Base-by-base conservation (phyloP, 1,140 invertebrate species). In the Epicauta chinensis region DNA sequence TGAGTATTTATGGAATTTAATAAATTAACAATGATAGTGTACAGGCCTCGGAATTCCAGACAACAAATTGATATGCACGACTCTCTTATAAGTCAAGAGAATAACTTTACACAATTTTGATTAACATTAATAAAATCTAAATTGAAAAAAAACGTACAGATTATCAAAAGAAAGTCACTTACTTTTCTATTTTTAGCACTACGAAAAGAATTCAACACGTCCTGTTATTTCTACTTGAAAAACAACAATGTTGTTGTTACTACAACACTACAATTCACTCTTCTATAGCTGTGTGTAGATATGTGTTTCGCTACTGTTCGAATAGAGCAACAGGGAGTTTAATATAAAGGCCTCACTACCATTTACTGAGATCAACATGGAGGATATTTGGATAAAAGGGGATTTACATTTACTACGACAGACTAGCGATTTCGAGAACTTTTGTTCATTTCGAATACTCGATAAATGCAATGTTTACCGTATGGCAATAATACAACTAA, bases 21-120 rank as follows among this genome's bases (percentile, higher is more conserved):
- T 47, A 47, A 47, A 47, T 47, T 47, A 47, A 17, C 34, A 23
- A 23, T 23, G 7, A 23, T 5, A 7, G 34, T 37, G 13, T 16
- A 37, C 43, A 23, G 9, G 16, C 17, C 32, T 37, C 23, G 37
- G 37, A 37, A 38, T 46, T 47, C 45, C 16, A 34, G 7, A 23
- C 30, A 34, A 47, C 34, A 47, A 47, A 47, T 47, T 47, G 37
- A 38, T 47, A 47, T 47, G 36, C 38, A 47, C 37, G 38, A 47
- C 23, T 11, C 17, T 38, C 34, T 47, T 47, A 47, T 36, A 37
- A 47, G 45, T 47, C 7, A 23, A 23, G 4, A 23, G 23, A 23
- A 23, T 23, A 23, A 5, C 7, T 7, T 23, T 5, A 23, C 23
- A 7, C n/a, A n/a, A n/a, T 23, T 23, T 7, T 23, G 7, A 23